These are phyloP conservation scores for Pitta sordida DNA, from an alignment of 2,113 vertebrate genomes.

Conservation along the genomic window DNA sequence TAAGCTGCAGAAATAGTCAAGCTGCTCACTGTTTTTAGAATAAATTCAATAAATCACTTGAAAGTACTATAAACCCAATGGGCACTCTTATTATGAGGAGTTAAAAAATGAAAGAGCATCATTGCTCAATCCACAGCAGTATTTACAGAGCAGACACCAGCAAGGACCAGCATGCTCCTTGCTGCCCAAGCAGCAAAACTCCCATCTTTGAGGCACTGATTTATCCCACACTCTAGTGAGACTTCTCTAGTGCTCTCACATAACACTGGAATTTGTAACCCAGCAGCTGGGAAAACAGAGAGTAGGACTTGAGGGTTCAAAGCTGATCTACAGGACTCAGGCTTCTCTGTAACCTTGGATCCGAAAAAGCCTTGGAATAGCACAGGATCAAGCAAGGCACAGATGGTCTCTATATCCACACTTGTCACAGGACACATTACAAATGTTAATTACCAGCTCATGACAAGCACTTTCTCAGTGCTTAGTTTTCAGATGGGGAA, in stretches of 20 bases:
- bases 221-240: not conserved
- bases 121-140: not conserved
- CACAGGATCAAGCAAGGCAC: not conserved
- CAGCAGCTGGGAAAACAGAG: not conserved
- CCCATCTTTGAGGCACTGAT: not conserved
- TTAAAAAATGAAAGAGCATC: not conserved
- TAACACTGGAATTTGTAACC: not conserved
- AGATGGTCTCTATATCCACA: not conserved
- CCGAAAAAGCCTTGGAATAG: not conserved
- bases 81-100: not conserved
- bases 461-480: not conserved
- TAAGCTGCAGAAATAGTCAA: not conserved
- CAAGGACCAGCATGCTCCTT: not conserved
- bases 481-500: not conserved
- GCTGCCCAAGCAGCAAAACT: not conserved
- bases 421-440: not conserved
- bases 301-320: not conserved
- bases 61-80: slow-evolving; percentile 4
- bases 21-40: slow-evolving; percentile 13
- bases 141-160: not conserved
- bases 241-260: not conserved
- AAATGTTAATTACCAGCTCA: not conserved
- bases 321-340: not conserved
- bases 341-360: not conserved
- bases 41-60: not conserved